A percentile compares a stretch with the other conserved stretches of the same genome.
phyloP scores from a whole-genome alignment of 2,888 invertebrate genomes.

The Acleris emargana region DNA sequence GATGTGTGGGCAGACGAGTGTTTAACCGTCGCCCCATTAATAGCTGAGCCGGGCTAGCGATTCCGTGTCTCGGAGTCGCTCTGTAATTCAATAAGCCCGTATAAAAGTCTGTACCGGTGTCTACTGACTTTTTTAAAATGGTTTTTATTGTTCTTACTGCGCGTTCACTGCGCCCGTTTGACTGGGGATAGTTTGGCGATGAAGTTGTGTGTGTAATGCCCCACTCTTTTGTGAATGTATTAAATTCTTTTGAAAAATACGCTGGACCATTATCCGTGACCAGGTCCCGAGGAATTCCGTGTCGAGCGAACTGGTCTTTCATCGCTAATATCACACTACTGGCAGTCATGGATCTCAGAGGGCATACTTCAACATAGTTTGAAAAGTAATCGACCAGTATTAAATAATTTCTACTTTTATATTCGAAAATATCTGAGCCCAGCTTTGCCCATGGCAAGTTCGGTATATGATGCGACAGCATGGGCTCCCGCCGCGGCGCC shows the following conservation, averaged over 20 bases:
- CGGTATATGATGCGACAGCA: no score
- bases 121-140: constrained; percentile 29
- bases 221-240: constrained; percentile 31
- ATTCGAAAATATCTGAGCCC: no score
- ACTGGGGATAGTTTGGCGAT: constrained; percentile 36
- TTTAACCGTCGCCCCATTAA: constrained; percentile 39
- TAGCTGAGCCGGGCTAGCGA: constrained; percentile 35
- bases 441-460: no score
- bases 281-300: constrained; percentile 38
- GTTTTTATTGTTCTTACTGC: constrained; percentile 36
- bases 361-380: constrained; percentile 38
- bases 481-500: no score
- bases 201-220: constrained; percentile 35
- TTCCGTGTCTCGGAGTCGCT: constrained; percentile 22
- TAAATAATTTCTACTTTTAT: no score
- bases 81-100: constrained; percentile 35
- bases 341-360: constrained; percentile 13
- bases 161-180: constrained; percentile 37
- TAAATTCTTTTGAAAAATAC: constrained; percentile 37
- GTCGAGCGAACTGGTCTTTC: constrained; percentile 39
- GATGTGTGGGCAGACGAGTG: constrained; percentile 28
- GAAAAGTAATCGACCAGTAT: constrained; percentile 42
- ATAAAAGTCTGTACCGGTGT: constrained; percentile 29
- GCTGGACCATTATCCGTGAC: constrained; percentile 42
- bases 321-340: constrained; percentile 26